Evolutionary conservation across 1,140 invertebrate genomes (phyloP), one percentile per base, ranked within the genome.

Genomic region (Vanessa tameamea): DNA sequence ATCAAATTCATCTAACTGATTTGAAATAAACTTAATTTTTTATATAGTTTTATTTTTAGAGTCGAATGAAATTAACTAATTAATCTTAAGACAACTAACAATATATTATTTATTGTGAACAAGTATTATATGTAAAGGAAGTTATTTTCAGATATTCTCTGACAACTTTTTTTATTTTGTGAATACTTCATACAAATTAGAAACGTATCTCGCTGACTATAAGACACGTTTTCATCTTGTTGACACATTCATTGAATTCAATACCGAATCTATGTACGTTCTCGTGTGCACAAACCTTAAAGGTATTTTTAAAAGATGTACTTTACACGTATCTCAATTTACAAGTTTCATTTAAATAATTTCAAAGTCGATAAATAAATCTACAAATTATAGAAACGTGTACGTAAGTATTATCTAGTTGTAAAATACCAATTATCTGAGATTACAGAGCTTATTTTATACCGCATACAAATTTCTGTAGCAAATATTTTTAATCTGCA

Each of bases 401-500:
- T 57, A 53, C 23, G 20, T 12, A 11, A 23, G 53, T 26, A 23
- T 57, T 57, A 53, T 53, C 50, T 51, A 51, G 50, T 15, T 55
- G 53, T 55, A 20, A 55, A 55, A 23, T 20, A 20, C 53, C 37
- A 43, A 26, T 37, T 37, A 31, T 37, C 31, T 26, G 57, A 61
- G 57, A 61, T 37, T 61, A 61, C 57, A 61, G 37, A 31, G 31
- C 14, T 57, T 57, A 23, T 57, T 23, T 13, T 8, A 23, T 26
- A 57, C 31, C 3, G 26, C 26, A 31, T 31, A 31, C 26, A 31
- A 31, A 31, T 55, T 55, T 55, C 13, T 15, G 26, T 15, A 23
- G 11, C 31, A 59, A 31, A 16, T 59, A 13, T 26, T 59, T 31
- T 59, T 59, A 59, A 70, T 26, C 63, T 64, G 63, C 43, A 64